Base-by-base conservation (phyloP, 2,113 vertebrate genomes). In the Ictidomys tridecemlineatus region DNA sequence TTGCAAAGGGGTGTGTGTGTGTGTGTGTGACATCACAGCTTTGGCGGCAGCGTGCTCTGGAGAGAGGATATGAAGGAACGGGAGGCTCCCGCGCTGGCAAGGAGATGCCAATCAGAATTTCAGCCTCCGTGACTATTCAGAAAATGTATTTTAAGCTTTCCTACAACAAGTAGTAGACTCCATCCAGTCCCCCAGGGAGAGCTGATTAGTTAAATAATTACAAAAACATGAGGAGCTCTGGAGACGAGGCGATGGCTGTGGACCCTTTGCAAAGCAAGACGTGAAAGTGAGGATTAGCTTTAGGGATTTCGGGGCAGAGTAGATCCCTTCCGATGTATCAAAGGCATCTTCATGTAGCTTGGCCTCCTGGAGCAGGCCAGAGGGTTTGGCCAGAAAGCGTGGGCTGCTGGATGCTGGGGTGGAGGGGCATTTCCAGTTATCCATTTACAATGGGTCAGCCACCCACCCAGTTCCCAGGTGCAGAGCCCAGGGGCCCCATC, bases 201-300 rank as follows among this genome's bases (percentile, higher is more conserved):
- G 30, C 48, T 84, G 93, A 34, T 79, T 72, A 80, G 73, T 93
- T 56, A 87, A 83, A 84, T 89, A 89, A 42, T 37, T 89, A 5
- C 88, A 93, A 95, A 94, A 89, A 63, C 45, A 9, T 45, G 58
- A 74, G 97, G 63, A 92, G 53, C 30, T 67, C 34, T 76, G 34
- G 76, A 84, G 95, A 72, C 28, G 91, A 37, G 51, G 26, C 20
- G 79, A 48, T 79, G 78, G 51, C 32, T 74, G 4, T 28, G n/a
- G 78, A 30, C 8, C 65, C 80, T 93, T 93, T 80, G 87, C 56
- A 95, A 96, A 92, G 67, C 45, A 96, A 76, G 65, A 85, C 34
- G 89, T 69, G 53, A 11, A 24, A 74, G 26, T 92, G 61, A 89
- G 39, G 91, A 86, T 83, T 77, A 1, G 24, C 77, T 93, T 92